Evolutionary conservation across 2,888 invertebrate genomes (phyloP), one percentile per base, ranked within the genome.

Genomic region (Philhelius pedissequus): DNA sequence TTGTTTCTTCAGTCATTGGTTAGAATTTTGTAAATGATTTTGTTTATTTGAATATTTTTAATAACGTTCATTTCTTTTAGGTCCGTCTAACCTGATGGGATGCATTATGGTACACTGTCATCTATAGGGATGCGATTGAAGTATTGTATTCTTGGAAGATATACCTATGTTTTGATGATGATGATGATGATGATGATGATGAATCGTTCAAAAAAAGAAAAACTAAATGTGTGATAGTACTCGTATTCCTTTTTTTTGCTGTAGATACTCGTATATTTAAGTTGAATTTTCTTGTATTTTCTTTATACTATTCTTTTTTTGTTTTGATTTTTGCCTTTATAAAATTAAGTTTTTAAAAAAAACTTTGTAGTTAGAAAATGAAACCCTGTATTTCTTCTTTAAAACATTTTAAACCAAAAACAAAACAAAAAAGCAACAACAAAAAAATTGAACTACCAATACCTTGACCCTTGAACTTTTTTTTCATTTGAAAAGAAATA

Each of bases 11-110:
- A 15, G 30, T 35, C 69, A 82, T 62, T 68, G 78, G 77, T 64
- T 74, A 27, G 22, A 43, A 22, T 58, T 45, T 20, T 70, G 43
- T 58, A 38, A n/a, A 50, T 3, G 22, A 20, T 38, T 54, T 32
- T 48, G 27, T 15, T 77, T 76, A 8, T 50, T 69, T 84, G 84
- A 77, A 86, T 81, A 71, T 64, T 69, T 86, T 81, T 86, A 81
- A 81, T 86, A 86, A 86, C 81, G 35, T 86, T 81, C 71, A 62
- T 81, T 66, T 86, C 76, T 81, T 86, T 81, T 86, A 86, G 86
- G 86, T 86, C 52, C 89, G 86, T 86, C 50, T 89, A 86, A 89
- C 87, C 88, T 86, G 86, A 62, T 43, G 87, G 84, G 81, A 86
- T 69, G 73, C 62, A 38, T 38, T 43, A 40, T 74, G 80, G 64